Evolutionary conservation across 2,113 vertebrate species (phyloP), one percentile per base, ranked within the genome.

Genomic region (Melozone crissalis): DNA sequence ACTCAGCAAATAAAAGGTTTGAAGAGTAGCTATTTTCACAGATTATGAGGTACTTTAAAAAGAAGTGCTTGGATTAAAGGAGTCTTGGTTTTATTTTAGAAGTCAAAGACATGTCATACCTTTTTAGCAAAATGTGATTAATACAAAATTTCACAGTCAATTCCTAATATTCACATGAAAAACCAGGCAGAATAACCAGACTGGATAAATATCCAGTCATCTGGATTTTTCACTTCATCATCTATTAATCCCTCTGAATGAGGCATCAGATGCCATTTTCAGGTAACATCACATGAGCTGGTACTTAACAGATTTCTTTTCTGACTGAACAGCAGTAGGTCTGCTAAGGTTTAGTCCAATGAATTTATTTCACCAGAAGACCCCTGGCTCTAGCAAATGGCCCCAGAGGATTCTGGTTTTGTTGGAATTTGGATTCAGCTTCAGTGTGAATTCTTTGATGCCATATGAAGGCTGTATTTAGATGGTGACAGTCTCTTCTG

Each of bases 101-200:
- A 92, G 84, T 89, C 91, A 94, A 58, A 73, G 58, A 66, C 28
- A 30, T 76, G 77, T 85, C 55, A 89, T 62, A 79, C 2, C n/a
- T 87, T 89, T 93, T 94, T 87, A 91, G 58, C 14, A 91, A 87
- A 94, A 73, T 85, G 46, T 81, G 81, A 79, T 94, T 93, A 96
- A 92, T 88, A 74, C 20, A 78, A 84, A 95, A 75, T 67, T 52
- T 96, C 47, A 16, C 8, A 20, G 33, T 87, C 1, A 7, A 9
- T 92, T 93, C 31, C 47, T 73, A 81, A 84, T 46, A 58, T 31
- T 78, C 81, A 41, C 31, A 73, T 21, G 22, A 67, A 84, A 89
- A 81, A 62, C 0, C 8, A 68, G 15, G 6, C 28, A 89, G 73
- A 84, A 62, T 39, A 28, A 28, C 59, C 26, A 62, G 59, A 39